These are phyloP conservation scores for Pipistrellus nathusii DNA, from an alignment of 2,797 vertebrate genomes.

Conservation along the genomic window DNA sequence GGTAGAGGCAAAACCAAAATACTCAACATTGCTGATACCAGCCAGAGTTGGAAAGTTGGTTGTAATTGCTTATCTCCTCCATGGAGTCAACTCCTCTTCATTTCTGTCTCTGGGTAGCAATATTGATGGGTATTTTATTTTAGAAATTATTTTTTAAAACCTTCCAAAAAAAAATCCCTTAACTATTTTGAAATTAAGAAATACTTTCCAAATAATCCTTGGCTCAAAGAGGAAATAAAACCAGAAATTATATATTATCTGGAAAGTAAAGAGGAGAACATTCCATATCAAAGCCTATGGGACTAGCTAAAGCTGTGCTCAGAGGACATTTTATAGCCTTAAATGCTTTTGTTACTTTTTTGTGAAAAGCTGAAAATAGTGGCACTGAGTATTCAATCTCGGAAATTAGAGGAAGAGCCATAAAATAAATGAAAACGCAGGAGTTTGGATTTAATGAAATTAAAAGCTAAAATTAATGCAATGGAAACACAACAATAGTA, in stretches of 20 bases:
- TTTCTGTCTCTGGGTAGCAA: neutral
- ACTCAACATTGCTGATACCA: neutral
- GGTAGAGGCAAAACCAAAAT: neutral
- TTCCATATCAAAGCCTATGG: neutral
- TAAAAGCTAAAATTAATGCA: slow-evolving; percentile 32
- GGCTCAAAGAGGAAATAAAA: slow-evolving; percentile 29
- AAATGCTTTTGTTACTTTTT: neutral
- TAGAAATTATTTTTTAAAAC: neutral
- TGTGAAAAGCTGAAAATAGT: slow-evolving; percentile 40
- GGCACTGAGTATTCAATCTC: neutral
- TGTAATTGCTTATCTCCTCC: neutral
- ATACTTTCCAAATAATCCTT: slow-evolving; percentile 47
- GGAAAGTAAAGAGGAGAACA: slow-evolving; percentile 24
- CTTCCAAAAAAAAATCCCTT: neutral
- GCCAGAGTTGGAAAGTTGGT: neutral
- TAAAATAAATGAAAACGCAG: slow-evolving; percentile 54
- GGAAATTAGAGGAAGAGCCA: slow-evolving; percentile 40
- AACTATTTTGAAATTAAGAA: slow-evolving; percentile 54
- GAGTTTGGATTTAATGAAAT: slow-evolving; percentile 44
- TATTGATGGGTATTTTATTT: slow-evolving; percentile 4
- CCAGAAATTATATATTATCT: neutral
- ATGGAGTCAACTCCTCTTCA: neutral
- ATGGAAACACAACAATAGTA: neutral
- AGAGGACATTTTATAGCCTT: slow-evolving; percentile 61
- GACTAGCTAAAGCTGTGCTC: slow-evolving; percentile 58